A percentile compares a stretch with the other conserved stretches of the same genome.
Conservation (phyloP, 2,113 vertebrate species). For the Thunnus maccoyii region DNA sequence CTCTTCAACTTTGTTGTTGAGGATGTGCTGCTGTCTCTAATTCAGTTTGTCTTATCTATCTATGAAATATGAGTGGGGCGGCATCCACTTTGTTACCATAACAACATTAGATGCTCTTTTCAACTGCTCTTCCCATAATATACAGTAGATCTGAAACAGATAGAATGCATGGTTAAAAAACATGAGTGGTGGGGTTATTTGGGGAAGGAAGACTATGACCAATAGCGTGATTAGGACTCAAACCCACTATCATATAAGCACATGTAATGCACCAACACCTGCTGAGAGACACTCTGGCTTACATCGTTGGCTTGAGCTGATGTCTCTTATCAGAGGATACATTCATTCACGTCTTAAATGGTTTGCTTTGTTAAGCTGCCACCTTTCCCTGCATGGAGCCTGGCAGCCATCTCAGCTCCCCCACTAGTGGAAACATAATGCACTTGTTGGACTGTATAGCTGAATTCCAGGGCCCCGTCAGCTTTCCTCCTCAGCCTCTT, state of each 20-base stretch:
- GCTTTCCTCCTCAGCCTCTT: conserved; percentile 10
- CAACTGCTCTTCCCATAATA: neutral
- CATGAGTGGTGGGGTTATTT: neutral
- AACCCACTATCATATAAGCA: neutral
- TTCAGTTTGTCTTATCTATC: neutral
- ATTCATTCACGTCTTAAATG: conserved; percentile 38
- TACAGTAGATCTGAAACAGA: too few species aligned
- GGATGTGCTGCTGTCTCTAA: conserved; percentile 6
- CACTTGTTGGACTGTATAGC: conserved; percentile 49
- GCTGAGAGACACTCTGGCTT: neutral
- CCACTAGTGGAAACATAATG: conserved; percentile 59
- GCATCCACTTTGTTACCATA: neutral
- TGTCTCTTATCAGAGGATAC: conserved; percentile 4
- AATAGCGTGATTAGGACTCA: conserved; percentile 8
- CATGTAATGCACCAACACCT: conserved; percentile 6
- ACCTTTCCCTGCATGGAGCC: conserved; percentile 18
- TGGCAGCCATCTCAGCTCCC: conserved; percentile 42
- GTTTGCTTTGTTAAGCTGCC: conserved; percentile 47
- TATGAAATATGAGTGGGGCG: neutral
- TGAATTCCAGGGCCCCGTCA: conserved; percentile 32
- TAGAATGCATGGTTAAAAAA: neutral
- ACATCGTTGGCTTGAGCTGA: conserved; percentile 7
- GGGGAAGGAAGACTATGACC: neutral
- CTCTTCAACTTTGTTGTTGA: neutral
- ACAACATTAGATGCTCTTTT: neutral